phyloP scores from a whole-genome alignment of 2,888 invertebrate species.

The Cabera pusaria region DNA sequence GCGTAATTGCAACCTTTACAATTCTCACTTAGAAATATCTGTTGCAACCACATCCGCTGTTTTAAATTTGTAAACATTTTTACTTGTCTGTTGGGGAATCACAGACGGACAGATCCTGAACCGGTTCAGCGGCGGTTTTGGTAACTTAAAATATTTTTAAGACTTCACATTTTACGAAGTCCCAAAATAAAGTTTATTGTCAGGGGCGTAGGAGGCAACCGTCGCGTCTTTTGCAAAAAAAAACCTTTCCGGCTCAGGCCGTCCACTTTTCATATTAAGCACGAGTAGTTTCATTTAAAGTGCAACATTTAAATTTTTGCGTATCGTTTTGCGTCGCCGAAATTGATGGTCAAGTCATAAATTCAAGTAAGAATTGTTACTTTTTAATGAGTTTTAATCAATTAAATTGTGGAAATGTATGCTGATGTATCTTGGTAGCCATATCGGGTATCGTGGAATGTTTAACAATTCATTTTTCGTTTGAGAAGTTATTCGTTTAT shows the following conservation, averaged over 20 bases:
- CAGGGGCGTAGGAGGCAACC: constrained; percentile 54
- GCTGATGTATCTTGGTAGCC: too few relatives aligned
- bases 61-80: too few relatives aligned
- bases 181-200: constrained; percentile 75
- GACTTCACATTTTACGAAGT: constrained; percentile 52
- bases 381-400: constrained; percentile 7
- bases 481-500: too few relatives aligned
- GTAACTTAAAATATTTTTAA: constrained; percentile 58
- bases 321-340: background rate
- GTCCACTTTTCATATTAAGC: constrained; percentile 34
- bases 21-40: constrained; percentile 30
- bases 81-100: too few relatives aligned
- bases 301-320: constrained; percentile 26
- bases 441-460: too few relatives aligned
- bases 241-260: constrained; percentile 21
- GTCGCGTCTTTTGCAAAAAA: constrained; percentile 8
- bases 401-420: background rate
- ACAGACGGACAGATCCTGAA: too few relatives aligned
- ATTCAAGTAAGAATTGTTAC: background rate
- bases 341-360: constrained; percentile 5
- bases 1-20: constrained; percentile 23
- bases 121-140: constrained; percentile 57
- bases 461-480: too few relatives aligned
- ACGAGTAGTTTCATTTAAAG: constrained; percentile 23
- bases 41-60: constrained; percentile 29